phyloP scores from a whole-genome alignment of 2,888 invertebrate species.

The Carcina quercana region DNA sequence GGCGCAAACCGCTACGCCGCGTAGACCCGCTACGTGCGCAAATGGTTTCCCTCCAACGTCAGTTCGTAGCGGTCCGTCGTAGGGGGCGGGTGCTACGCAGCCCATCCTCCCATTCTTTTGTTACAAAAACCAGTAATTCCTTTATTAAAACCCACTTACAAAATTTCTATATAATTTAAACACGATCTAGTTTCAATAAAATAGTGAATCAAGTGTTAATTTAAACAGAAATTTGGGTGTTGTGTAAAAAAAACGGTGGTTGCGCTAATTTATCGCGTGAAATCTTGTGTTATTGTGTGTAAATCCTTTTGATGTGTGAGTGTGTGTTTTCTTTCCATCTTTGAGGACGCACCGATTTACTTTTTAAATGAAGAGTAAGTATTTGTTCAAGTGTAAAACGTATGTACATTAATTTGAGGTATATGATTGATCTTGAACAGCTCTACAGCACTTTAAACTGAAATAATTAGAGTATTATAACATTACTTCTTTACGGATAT shows the following conservation, averaged over 20 bases:
- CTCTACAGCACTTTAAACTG: too few species aligned
- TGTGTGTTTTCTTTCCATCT: neutral
- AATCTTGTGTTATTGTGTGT: conserved; percentile 23
- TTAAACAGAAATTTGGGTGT: neutral
- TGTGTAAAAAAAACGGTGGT: conserved; percentile 9
- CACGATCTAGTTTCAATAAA: neutral
- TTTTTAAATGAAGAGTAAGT: too few species aligned
- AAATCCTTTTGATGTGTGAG: conserved; percentile 14
- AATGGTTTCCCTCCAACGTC: conserved; percentile 16
- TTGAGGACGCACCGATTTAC: too few species aligned
- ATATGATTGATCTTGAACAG: too few species aligned
- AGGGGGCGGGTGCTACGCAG: conserved; percentile 3
- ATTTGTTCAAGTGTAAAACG: too few species aligned
- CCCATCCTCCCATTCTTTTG: neutral
- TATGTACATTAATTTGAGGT: too few species aligned
- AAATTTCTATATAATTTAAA: too few species aligned
- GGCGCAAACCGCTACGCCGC: conserved; percentile 1
- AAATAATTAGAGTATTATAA: too few species aligned
- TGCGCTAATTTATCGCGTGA: conserved; percentile 17
- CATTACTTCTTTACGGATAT: too few species aligned
- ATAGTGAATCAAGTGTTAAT: neutral
- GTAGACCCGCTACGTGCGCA: conserved; percentile 11
- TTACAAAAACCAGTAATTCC: conserved; percentile 2
- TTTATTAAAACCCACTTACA: conserved; percentile 7
- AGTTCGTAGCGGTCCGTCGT: conserved; percentile 12